These are phyloP conservation scores for Agrochola lychnidis DNA, from an alignment of 2,888 invertebrate species.

Conservation along the genomic window DNA sequence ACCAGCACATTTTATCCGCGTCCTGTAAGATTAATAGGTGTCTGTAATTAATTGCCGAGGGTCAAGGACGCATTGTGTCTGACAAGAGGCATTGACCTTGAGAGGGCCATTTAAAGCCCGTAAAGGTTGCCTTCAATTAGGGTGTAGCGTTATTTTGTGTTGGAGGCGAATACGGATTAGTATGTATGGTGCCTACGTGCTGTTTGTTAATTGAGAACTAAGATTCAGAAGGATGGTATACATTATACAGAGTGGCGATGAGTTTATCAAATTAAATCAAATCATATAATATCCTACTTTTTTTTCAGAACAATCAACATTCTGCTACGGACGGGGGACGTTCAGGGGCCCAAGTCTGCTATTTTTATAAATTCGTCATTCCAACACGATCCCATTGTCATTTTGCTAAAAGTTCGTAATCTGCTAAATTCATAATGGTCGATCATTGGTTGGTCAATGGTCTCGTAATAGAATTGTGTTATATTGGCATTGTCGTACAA, in stretches of 20 bases:
- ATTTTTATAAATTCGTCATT: too few relatives aligned
- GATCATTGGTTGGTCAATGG: too few relatives aligned
- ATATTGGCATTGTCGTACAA: too few relatives aligned
- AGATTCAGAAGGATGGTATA: not conserved
- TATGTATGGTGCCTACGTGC: too few relatives aligned
- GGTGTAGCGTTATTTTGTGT: not conserved
- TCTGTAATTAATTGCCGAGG: slow-evolving; percentile 56
- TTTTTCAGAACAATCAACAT: too few relatives aligned
- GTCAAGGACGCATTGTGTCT: slow-evolving; percentile 56
- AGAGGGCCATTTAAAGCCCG: slow-evolving; percentile 12
- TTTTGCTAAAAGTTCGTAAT: too few relatives aligned
- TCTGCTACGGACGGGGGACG: not conserved
- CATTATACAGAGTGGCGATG: not conserved
- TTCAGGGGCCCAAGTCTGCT: too few relatives aligned
- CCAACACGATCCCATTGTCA: too few relatives aligned
- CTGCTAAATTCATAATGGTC: too few relatives aligned
- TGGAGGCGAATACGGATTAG: not conserved
- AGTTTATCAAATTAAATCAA: not conserved
- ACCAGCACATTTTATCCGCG: slow-evolving; percentile 53
- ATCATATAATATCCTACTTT: not conserved
- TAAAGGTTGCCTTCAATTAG: slow-evolving; percentile 19
- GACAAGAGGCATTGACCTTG: slow-evolving; percentile 58
- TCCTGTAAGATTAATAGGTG: slow-evolving; percentile 59
- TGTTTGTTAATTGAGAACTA: not conserved
- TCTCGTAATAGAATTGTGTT: too few relatives aligned